Evolutionary conservation across 2,888 invertebrate species (phyloP).

Genomic region (Encarsia formosa): DNA sequence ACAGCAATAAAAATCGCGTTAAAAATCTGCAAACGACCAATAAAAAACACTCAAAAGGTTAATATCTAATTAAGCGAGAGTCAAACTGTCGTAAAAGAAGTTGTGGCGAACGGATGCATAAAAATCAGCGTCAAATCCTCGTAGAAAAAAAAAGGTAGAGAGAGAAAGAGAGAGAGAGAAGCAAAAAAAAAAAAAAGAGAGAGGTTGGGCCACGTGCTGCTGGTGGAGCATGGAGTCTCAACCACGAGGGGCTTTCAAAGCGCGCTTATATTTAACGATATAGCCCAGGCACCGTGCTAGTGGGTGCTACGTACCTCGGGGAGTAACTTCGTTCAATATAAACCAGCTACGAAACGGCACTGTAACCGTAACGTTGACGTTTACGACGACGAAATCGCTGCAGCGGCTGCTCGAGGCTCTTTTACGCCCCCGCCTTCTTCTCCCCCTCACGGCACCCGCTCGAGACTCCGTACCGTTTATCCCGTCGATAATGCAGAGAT

Average conservation of each 20-base stretch:
- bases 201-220: no score
- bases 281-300: constrained; percentile 26
- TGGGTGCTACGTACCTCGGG: constrained; percentile 52
- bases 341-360: constrained; percentile 49
- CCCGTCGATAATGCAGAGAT: constrained; percentile 45
- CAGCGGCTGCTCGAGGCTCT: constrained; percentile 39
- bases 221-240: no score
- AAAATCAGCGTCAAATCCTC: no score
- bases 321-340: constrained; percentile 52
- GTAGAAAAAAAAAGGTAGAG: no score
- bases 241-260: not conserved
- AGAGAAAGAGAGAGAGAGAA: no score
- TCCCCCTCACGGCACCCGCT: constrained; percentile 10
- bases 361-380: constrained; percentile 53
- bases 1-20: no score
- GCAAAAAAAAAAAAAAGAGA: no score
- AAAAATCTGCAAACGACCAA: no score
- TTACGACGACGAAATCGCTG: constrained; percentile 53
- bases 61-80: no score
- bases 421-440: constrained; percentile 10
- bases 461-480: constrained; percentile 26
- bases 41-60: no score
- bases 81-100: no score
- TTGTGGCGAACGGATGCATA: no score
- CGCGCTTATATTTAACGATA: constrained; percentile 8